Conservation (phyloP, 35 echinoderm and acorn worm genomes). For the Nesometra sesokonis region DNA sequence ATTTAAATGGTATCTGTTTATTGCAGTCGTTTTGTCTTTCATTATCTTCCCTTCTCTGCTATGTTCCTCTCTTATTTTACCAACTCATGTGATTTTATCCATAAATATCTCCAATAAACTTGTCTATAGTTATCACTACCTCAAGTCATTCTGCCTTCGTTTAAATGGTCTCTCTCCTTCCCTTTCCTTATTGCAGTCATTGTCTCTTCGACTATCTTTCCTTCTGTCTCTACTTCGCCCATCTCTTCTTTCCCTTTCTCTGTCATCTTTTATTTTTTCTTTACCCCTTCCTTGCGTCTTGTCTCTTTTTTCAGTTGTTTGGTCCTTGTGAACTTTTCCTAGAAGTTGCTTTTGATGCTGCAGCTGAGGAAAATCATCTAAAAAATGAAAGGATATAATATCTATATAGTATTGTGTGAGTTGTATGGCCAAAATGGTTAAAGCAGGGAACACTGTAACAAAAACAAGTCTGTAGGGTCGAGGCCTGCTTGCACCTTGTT, state of each 20-base stretch:
- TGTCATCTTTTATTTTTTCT: neutral
- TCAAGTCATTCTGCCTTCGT: neutral
- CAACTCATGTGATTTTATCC: no score
- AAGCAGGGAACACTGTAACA: no score
- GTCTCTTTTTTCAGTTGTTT: neutral
- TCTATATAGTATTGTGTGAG: no score
- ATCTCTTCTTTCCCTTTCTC: neutral
- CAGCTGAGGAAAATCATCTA: conserved; percentile 10
- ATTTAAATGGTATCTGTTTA: no score
- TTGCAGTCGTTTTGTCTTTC: no score
- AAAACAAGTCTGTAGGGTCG: no score
- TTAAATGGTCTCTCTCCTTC: neutral
- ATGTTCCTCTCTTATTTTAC: no score
- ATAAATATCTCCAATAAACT: no score
- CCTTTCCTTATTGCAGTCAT: neutral
- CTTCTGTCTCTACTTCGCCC: neutral
- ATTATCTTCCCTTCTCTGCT: no score
- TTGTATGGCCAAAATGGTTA: no score
- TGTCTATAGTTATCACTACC: no score
- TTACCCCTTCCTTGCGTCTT: neutral
- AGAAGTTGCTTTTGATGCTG: conserved; percentile 6
- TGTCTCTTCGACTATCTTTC: neutral
- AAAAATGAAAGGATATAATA: neutral
- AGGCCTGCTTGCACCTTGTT: no score
- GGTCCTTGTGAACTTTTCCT: neutral